Evolutionary conservation across 2,888 invertebrate genomes (phyloP), one percentile per base, ranked within the genome.

Genomic region (Heteropelma amictum): DNA sequence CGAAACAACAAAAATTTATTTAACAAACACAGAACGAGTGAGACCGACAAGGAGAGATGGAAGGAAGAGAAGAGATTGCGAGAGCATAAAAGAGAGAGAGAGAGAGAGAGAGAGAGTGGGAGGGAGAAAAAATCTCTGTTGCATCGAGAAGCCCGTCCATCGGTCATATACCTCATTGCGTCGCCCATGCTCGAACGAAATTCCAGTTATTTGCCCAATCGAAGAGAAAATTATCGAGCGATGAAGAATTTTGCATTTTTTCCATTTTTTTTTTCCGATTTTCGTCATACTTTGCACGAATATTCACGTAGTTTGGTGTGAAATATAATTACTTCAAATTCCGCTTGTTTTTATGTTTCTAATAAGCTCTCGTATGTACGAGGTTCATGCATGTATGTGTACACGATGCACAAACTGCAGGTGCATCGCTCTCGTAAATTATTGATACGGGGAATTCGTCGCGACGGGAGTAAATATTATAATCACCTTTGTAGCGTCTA

Each of bases 1-100:
- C 74, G 69, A 77, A 82, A 80, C 81, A 82, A 84, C 84, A 81
- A 87, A 87, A 87, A 85, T 85, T 85, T 80, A 83, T 84, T 85
- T 80, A 76, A 70, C 76, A 79, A 79, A 79, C 69, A 78, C 26
- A 47, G 65, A 53, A 28, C 30, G 45, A 42, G 47, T 14, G 65
- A 40, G 64, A 38, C 26, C 30, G 51, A n/a, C n/a, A n/a, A n/a
- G n/a, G n/a, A n/a, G n/a, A n/a, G n/a, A n/a, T n/a, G n/a, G n/a
- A n/a, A n/a, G n/a, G n/a, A n/a, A n/a, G n/a, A n/a, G n/a, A n/a
- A n/a, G n/a, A n/a, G n/a, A n/a, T n/a, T n/a, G n/a, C n/a, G n/a
- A n/a, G n/a, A n/a, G n/a, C n/a, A n/a, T n/a, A n/a, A n/a, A 76
- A 70, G 75, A 79, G 78, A 79, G 67, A 78, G 33, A 47, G 65